Base-by-base conservation (phyloP, 2,888 invertebrate species). In the Tiliacea citrago region DNA sequence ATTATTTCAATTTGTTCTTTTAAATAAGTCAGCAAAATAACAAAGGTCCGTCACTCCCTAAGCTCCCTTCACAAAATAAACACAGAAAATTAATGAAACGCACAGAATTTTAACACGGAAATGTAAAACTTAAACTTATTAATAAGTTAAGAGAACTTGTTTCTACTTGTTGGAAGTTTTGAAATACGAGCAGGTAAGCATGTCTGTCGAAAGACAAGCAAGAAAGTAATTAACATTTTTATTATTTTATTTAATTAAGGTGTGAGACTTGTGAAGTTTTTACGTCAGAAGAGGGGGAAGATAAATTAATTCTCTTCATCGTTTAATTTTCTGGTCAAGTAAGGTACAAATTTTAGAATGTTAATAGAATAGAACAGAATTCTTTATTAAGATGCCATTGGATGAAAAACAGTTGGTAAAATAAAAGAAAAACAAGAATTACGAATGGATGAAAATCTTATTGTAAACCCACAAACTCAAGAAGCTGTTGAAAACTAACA, bases 121-220 rank as follows among this genome's bases (percentile, higher is more conserved):
- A 80, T 75, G 78, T 78, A 76, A 70, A 84, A 86, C 77, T 88
- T 83, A 60, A 77, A 85, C 86, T 88, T 87, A 85, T 86, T 87
- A 88, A 89, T 89, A 88, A 89, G 77, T 88, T 87, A 60, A 51
- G 71, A 24, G 73, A 88, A 86, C 77, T 88, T 81, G 51, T 76
- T 67, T 70, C 45, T 58, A 63, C 70, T 62, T 66, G 49, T 65
- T 60, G n/a, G 45, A 73, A 83, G 61, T 86, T 86, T 55, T 73
- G 72, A 79, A 77, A 73, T 71, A 79, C 35, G 70, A 77, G 51
- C 72, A 84, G 77, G 82, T 73, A 77, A 75, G 74, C 70, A 81
- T 79, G 63, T 77, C 72, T 82, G 69, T 45, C 24, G 47, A 71
- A 79, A 84, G 71, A 75, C 73, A 82, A 79, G 60, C 60, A 73